Conservation (phyloP, 2,797 vertebrate species). For the Diglossa cyanea region DNA sequence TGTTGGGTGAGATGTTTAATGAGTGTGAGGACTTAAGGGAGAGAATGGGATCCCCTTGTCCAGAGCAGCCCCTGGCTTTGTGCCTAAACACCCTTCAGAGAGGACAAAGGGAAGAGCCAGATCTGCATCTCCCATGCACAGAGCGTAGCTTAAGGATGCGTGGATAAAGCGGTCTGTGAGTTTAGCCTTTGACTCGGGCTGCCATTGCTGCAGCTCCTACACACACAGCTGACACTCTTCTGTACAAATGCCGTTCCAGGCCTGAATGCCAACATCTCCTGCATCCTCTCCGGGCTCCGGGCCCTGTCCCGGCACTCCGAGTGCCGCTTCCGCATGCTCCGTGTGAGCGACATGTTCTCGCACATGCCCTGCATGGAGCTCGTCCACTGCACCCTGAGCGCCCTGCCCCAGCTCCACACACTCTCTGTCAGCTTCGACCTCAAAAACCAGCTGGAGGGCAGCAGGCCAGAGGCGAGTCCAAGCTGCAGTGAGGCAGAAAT, state of each 20-base stretch:
- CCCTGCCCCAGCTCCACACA: conserved; percentile 67
- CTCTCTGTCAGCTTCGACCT: conserved; percentile 78
- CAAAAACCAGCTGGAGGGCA: conserved; percentile 73
- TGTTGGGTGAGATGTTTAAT: neutral
- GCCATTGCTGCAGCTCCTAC: neutral
- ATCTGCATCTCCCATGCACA: neutral
- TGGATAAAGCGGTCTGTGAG: neutral
- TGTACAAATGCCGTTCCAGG: conserved; percentile 64
- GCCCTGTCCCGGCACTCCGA: conserved; percentile 64
- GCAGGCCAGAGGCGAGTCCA: conserved; percentile 35
- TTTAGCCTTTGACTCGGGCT: neutral
- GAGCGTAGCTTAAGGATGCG: rapidly evolving
- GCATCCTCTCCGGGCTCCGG: conserved; percentile 73
- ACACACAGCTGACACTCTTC: neutral
- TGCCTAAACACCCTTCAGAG: neutral
- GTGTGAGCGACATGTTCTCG: conserved; percentile 77
- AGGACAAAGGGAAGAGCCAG: neutral
- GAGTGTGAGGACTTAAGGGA: neutral
- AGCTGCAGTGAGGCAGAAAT: conserved; percentile 62
- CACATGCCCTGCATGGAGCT: conserved; percentile 76
- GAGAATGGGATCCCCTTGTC: neutral
- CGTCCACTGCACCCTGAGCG: conserved; percentile 67
- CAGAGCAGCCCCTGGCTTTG: neutral
- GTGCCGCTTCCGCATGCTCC: conserved; percentile 71
- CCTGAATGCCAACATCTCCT: conserved; percentile 74